Evolutionary conservation across 2,888 invertebrate genomes (phyloP), one percentile per base, ranked within the genome.

Genomic region (Mesopsocus fuscifrons): DNA sequence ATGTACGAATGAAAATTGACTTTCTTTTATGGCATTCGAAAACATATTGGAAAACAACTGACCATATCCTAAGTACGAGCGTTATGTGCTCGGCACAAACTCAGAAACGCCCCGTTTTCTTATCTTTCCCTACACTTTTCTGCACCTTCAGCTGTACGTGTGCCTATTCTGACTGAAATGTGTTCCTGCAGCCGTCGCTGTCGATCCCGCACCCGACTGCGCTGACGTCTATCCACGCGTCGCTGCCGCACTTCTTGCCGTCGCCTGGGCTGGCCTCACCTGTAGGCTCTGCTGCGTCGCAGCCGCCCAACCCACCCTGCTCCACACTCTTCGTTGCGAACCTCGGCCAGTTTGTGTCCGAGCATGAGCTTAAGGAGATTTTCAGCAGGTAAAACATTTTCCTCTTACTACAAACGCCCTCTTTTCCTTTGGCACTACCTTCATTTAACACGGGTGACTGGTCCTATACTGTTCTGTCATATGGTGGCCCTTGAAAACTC

Each of bases 241-340:
- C 75, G 55, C 63, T 74, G 62, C 83, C 82, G 55, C 87, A 85
- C 69, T 85, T 85, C 66, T 71, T 88, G 68, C 85, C 88, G 57
- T 88, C 88, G 64, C 89, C 89, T 56, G 85, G 89, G 61, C 72
- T 91, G 68, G 85, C 85, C 60, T 88, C 83, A 55, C 65, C 57
- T 55, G 53, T 61, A 55, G 51, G 62, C 54, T 54, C 60, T 54
- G 52, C 56, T 59, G 50, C 62, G 60, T 56, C 65, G 62, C 55
- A 65, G 64, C 53, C 63, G 61, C 51, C 56, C 63, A 54, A 60
- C 61, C 55, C 84, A 53, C 92, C 92, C 54, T 94, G 92, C 72
- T 91, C 91, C 56, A 97, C 97, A 53, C 78, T 97, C 53, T 97
- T 97, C 69, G 94, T 97, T 60, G 95, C 95, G 59, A 97, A 97